These are phyloP conservation scores for Hydrotaea cyrtoneurina DNA, from an alignment of 2,888 invertebrate genomes.

Conservation along the genomic window DNA sequence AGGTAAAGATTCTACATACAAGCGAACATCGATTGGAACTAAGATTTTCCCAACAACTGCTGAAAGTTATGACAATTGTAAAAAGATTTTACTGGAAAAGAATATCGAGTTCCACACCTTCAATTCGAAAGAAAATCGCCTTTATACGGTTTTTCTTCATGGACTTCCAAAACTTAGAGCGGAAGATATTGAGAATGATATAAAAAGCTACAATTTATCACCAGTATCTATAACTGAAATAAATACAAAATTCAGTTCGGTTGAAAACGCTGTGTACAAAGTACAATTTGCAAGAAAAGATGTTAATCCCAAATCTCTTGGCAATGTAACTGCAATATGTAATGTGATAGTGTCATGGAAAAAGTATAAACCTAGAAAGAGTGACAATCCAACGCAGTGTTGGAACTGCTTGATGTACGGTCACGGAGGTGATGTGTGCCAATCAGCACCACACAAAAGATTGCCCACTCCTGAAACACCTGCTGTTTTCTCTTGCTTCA, in stretches of 20 bases:
- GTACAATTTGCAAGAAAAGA: constrained; percentile 31
- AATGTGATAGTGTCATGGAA: constrained; percentile 17
- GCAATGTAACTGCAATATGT: constrained; percentile 34
- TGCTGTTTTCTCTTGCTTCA: constrained; percentile 41
- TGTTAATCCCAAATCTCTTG: constrained; percentile 33
- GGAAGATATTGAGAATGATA: constrained; percentile 20
- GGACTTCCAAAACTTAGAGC: constrained; percentile 39
- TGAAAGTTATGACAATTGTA: constrained; percentile 30
- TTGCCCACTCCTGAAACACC: constrained; percentile 28
- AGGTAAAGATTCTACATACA: constrained; percentile 41
- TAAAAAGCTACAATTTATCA: constrained; percentile 21
- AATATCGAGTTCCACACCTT: constrained; percentile 44
- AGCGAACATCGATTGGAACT: constrained; percentile 41
- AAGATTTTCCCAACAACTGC: constrained; percentile 31
- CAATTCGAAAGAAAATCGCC: constrained; percentile 33
- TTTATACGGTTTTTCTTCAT: constrained; percentile 33
- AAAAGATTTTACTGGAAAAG: constrained; percentile 12
- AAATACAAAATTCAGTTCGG: constrained; percentile 10
- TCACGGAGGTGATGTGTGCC: constrained; percentile 39
- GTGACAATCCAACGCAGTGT: constrained; percentile 24
- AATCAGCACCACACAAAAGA: constrained; percentile 28
- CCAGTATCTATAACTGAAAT: constrained; percentile 17
- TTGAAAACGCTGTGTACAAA: constrained; percentile 34
- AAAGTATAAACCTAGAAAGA: constrained; percentile 12
- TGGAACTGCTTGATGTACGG: constrained; percentile 43